phyloP scores from a whole-genome alignment of 2,797 vertebrate species.

The Simalia tracyae region DNA sequence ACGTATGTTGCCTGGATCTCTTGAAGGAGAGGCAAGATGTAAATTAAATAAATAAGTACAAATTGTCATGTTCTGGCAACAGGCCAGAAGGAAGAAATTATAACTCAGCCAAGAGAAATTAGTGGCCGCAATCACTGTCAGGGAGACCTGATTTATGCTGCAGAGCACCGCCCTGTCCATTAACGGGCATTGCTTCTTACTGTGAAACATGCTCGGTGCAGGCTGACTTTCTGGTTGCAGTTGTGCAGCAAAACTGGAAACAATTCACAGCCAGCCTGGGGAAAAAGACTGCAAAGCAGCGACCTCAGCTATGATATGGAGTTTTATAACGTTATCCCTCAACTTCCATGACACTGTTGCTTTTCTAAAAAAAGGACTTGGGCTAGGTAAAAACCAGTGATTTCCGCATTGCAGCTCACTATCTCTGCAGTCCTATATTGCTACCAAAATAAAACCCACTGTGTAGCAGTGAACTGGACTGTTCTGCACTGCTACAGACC shows the following conservation, averaged over 20 bases:
- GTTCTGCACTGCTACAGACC: slow-evolving; percentile 25
- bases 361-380: not conserved
- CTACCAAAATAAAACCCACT: not conserved
- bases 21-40: not conserved
- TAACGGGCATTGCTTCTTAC: not conserved
- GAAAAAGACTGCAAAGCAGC: not conserved
- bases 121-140: not conserved
- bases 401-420: slow-evolving; percentile 25
- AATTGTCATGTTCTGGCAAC: not conserved
- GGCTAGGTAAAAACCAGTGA: not conserved
- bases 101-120: not conserved
- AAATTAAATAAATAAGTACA: not conserved
- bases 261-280: not conserved
- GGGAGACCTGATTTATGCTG: not conserved
- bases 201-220: not conserved
- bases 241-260: not conserved
- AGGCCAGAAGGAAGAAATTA: not conserved
- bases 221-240: not conserved
- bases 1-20: not conserved
- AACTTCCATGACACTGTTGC: not conserved
- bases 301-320: not conserved
- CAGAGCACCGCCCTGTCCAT: not conserved
- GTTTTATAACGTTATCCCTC: not conserved
- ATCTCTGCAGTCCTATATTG: not conserved
- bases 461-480: not conserved